phyloP scores from a whole-genome alignment of 2,113 vertebrate genomes.

The Salvelinus fontinalis region DNA sequence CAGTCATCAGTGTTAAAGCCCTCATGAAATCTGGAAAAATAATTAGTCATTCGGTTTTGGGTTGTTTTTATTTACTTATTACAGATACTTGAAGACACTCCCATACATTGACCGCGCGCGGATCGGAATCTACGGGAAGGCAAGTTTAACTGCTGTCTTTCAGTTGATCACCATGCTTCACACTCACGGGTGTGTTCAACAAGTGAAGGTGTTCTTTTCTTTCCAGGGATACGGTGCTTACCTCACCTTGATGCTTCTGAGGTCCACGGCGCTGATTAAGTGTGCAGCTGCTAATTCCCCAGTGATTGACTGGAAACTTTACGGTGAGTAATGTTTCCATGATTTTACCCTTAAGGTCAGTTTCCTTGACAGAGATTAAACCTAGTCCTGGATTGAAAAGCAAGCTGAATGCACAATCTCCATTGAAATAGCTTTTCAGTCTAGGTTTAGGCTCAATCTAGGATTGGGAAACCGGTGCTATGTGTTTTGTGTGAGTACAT shows the following conservation, averaged over 20 bases:
- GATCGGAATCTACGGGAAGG: conserved; percentile 67
- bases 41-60: too few species aligned
- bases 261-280: conserved; percentile 50
- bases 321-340: conserved; percentile 52
- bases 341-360: neutral
- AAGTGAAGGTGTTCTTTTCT: neutral
- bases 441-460: too few species aligned
- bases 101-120: conserved; percentile 63
- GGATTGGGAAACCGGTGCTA: neutral
- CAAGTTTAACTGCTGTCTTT: conserved; percentile 25
- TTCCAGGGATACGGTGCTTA: conserved; percentile 67
- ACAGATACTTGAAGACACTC: conserved; percentile 57
- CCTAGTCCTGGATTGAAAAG: too few species aligned
- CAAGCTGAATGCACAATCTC: too few species aligned
- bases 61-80: neutral
- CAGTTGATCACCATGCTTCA: neutral
- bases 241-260: conserved; percentile 58
- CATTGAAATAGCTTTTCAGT: too few species aligned
- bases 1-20: too few species aligned
- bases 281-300: conserved; percentile 62
- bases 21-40: too few species aligned
- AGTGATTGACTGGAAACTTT: conserved; percentile 66
- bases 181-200: too few species aligned
- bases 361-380: too few species aligned
- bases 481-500: neutral